Conservation (phyloP, 1,140 invertebrate genomes). For the Pseudobourletiella spinata region DNA sequence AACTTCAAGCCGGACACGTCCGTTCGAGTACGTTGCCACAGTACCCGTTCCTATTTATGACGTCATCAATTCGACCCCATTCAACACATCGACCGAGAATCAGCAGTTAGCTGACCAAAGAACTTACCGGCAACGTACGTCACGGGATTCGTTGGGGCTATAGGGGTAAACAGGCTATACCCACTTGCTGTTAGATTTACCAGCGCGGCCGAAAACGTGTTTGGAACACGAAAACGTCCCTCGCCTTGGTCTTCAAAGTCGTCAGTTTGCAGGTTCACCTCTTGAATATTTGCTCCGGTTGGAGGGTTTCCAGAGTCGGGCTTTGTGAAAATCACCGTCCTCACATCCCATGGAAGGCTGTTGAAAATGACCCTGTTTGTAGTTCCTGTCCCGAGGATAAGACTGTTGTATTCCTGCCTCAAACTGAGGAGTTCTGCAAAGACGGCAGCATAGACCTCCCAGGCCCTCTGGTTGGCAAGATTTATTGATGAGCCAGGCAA, state of each 20-base stretch:
- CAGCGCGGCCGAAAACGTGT: conserved; percentile 20
- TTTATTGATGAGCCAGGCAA: conserved; percentile 49
- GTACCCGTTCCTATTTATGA: neutral
- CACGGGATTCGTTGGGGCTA: conserved; percentile 17
- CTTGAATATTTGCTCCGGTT: conserved; percentile 25
- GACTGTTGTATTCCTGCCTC: conserved; percentile 9
- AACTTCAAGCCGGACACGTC: conserved; percentile 11
- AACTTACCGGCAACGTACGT: conserved; percentile 6
- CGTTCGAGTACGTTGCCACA: conserved; percentile 17
- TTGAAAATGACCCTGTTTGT: conserved; percentile 17
- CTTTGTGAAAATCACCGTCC: conserved; percentile 23
- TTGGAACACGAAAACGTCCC: conserved; percentile 30
- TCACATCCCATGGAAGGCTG: conserved; percentile 20
- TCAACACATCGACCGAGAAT: neutral
- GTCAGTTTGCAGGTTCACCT: neutral
- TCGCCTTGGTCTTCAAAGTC: conserved; percentile 20
- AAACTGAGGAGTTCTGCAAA: conserved; percentile 17
- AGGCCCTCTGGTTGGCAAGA: conserved; percentile 26
- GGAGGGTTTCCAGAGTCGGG: conserved; percentile 19
- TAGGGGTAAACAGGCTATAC: conserved; percentile 12
- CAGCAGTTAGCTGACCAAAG: too few species aligned
- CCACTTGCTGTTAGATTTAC: conserved; percentile 21
- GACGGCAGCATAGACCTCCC: conserved; percentile 22
- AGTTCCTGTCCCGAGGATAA: conserved; percentile 1
- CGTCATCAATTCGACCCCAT: neutral